phyloP scores from a whole-genome alignment of 2,113 vertebrate species.

The Sphaerodactylus townsendi region DNA sequence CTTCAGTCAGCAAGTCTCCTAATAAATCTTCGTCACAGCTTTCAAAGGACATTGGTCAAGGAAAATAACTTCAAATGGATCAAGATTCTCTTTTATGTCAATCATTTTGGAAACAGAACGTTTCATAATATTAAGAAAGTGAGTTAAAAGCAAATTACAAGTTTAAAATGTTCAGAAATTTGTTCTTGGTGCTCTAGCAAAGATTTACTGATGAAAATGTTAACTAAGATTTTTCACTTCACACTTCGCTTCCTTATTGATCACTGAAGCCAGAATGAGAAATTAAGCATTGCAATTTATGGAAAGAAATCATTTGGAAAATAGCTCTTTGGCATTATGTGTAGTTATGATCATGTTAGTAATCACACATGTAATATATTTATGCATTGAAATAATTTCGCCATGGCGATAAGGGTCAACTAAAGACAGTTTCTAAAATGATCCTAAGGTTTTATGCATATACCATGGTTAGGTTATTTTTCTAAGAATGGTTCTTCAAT shows the following conservation, averaged over 20 bases:
- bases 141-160: not conserved
- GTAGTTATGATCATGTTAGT: slow-evolving; percentile 59
- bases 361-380: slow-evolving; percentile 55
- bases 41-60: too few relatives aligned
- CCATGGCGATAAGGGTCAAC: slow-evolving; percentile 43
- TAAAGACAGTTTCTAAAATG: slow-evolving; percentile 32
- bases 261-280: slow-evolving; percentile 53
- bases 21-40: too few relatives aligned
- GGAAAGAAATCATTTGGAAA: slow-evolving; percentile 45
- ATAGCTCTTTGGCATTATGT: slow-evolving; percentile 55
- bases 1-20: too few relatives aligned
- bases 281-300: slow-evolving; percentile 49
- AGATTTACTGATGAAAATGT: slow-evolving; percentile 18
- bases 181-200: not conserved
- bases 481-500: not conserved
- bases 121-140: rapidly evolving
- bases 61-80: not conserved
- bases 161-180: slow-evolving; percentile 20
- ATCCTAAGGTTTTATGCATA: slow-evolving; percentile 25
- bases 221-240: slow-evolving; percentile 23
- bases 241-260: slow-evolving; percentile 29
- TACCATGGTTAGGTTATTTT: not conserved
- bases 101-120: not conserved
- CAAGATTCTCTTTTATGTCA: not conserved
- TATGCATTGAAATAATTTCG: slow-evolving; percentile 57